Conservation (phyloP, 2,113 vertebrate species). For the Fulica atra region DNA sequence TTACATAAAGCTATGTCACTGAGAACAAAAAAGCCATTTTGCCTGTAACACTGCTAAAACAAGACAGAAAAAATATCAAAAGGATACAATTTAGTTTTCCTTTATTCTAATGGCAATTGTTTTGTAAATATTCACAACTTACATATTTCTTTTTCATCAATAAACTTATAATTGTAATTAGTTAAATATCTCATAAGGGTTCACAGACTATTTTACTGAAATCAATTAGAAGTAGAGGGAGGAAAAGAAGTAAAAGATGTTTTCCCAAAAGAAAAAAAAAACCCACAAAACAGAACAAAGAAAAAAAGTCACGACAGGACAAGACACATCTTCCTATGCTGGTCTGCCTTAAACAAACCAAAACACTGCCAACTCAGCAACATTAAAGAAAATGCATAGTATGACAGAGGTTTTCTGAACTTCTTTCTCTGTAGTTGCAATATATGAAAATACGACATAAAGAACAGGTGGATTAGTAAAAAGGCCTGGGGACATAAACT, state of each 20-base stretch:
- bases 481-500: neutral
- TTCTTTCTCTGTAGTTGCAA: neutral
- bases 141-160: neutral
- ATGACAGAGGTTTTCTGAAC: neutral
- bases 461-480: neutral
- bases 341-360: neutral
- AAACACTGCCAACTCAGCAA: neutral
- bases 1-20: neutral
- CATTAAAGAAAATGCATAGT: neutral
- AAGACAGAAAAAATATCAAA: neutral
- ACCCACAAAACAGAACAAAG: neutral
- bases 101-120: neutral
- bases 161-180: neutral
- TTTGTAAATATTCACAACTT: neutral
- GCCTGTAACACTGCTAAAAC: neutral
- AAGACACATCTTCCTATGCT: neutral
- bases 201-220: neutral
- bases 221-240: neutral
- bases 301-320: neutral
- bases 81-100: neutral
- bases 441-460: neutral
- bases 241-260: neutral
- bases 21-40: neutral
- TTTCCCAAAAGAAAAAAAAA: neutral
- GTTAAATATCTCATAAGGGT: neutral